Percentiles rank a stretch among this genome's conserved stretches.
phyloP scores from a whole-genome alignment of 2,113 vertebrate species.

The Callocephalon fimbriatum region DNA sequence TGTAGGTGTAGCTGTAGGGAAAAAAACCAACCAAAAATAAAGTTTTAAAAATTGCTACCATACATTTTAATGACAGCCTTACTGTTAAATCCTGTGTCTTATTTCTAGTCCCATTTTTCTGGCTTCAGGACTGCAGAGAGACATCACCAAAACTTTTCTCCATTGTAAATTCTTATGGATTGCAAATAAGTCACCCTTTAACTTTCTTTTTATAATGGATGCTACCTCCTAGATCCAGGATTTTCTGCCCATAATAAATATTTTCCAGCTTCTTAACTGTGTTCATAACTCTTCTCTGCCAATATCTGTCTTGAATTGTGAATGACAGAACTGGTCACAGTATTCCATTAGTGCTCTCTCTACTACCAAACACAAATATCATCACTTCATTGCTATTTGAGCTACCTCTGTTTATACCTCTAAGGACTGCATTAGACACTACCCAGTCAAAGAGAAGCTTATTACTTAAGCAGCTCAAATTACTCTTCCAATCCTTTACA shows the following conservation, averaged over 20 bases:
- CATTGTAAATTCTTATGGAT: not conserved
- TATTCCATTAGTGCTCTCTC: not conserved
- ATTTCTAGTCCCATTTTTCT: not conserved
- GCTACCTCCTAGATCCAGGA: not conserved
- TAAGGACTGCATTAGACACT: not conserved
- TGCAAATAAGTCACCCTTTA: not conserved
- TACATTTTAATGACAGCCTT: not conserved
- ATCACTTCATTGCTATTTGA: not conserved
- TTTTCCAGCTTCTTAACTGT: not conserved
- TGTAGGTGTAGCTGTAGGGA: not conserved
- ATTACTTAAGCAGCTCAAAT: not conserved
- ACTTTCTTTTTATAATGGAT: not conserved
- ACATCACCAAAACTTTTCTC: not conserved
- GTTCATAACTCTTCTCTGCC: not conserved
- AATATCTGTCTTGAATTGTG: not conserved
- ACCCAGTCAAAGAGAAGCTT: not conserved
- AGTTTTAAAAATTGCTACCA: not conserved
- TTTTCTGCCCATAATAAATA: not conserved
- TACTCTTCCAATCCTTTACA: not conserved
- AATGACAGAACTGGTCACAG: not conserved
- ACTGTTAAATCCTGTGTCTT: not conserved
- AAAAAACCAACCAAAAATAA: not conserved
- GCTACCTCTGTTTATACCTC: not conserved
- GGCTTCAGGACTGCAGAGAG: not conserved
- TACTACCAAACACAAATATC: not conserved